These are phyloP conservation scores for Erpetoichthys calabaricus DNA, from an alignment of 2,797 vertebrate genomes.

Conservation along the genomic window DNA sequence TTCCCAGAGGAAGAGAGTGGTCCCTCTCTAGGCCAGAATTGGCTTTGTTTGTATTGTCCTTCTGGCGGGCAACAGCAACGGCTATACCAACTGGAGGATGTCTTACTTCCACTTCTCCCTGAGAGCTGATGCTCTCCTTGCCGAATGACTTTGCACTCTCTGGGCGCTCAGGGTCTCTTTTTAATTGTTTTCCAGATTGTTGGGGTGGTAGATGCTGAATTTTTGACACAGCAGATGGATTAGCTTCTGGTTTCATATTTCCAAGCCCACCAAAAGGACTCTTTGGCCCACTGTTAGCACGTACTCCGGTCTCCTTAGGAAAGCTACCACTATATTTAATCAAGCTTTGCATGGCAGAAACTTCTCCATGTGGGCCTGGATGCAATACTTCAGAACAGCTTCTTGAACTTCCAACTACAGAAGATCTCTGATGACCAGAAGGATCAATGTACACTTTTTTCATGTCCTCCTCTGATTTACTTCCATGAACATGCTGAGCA, in stretches of 20 bases:
- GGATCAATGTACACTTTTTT: slow-evolving; percentile 76
- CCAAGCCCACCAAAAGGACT: slow-evolving; percentile 81
- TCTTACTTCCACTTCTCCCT: slow-evolving; percentile 78
- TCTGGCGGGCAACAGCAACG: slow-evolving; percentile 87
- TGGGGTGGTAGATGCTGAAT: slow-evolving; percentile 60
- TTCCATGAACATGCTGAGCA: slow-evolving; percentile 71
- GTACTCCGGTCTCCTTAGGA: slow-evolving; percentile 54
- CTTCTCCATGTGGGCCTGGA: slow-evolving; percentile 47
- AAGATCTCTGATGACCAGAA: slow-evolving; percentile 41
- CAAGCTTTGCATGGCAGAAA: slow-evolving; percentile 91
- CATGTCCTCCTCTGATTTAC: slow-evolving; percentile 59
- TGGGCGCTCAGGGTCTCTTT: slow-evolving; percentile 79
- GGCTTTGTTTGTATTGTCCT: slow-evolving; percentile 68
- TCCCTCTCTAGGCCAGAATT: slow-evolving; percentile 60
- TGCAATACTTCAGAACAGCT: slow-evolving; percentile 26
- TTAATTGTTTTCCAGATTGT: slow-evolving; percentile 54
- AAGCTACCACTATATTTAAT: slow-evolving; percentile 96
- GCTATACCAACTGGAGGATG: slow-evolving; percentile 91
- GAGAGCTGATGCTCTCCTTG: slow-evolving; percentile 57
- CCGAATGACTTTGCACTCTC: slow-evolving; percentile 84
- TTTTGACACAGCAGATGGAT: slow-evolving; percentile 35
- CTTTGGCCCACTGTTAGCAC: slow-evolving; percentile 53
- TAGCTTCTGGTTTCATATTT: slow-evolving; percentile 50
- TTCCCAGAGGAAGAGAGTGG: slow-evolving; percentile 56
- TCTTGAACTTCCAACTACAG: slow-evolving; percentile 28